Evolutionary conservation across 2,113 vertebrate species (phyloP).

Genomic region (Odontesthes bonariensis): DNA sequence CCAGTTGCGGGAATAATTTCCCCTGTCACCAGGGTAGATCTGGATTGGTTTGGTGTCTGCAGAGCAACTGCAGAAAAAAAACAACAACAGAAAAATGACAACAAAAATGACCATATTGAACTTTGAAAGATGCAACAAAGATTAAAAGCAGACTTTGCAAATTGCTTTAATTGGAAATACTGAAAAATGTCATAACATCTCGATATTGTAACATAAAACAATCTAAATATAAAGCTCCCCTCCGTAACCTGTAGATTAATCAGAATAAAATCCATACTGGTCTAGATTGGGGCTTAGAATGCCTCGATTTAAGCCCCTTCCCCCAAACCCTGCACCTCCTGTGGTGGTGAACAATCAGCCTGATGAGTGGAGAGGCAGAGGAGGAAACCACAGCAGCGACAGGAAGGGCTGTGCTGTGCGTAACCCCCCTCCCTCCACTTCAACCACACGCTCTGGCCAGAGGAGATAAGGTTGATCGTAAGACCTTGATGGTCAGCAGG

Average conservation of each 20-base stretch:
- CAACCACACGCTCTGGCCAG: constrained; percentile 79
- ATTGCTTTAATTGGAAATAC: constrained; percentile 4
- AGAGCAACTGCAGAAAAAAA: constrained; percentile 62
- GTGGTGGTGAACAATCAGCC: constrained; percentile 84
- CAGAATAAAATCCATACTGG: constrained; percentile 8
- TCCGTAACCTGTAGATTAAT: neutral
- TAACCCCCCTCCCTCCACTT: constrained; percentile 72
- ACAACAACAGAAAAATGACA: constrained; percentile 21
- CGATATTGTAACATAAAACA: neutral
- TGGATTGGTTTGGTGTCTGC: constrained; percentile 9
- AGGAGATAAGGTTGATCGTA: constrained; percentile 86
- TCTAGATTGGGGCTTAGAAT: constrained; percentile 30
- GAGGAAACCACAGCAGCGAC: constrained; percentile 85
- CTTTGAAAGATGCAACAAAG: neutral
- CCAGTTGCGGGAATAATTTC: constrained; percentile 65
- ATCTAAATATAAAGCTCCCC: neutral
- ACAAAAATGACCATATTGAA: constrained; percentile 17
- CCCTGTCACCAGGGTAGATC: constrained; percentile 27
- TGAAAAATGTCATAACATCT: neutral
- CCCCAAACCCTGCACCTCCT: constrained; percentile 38
- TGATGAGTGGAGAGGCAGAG: constrained; percentile 80
- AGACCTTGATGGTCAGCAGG: constrained; percentile 76
- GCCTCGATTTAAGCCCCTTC: constrained; percentile 30
- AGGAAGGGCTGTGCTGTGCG: constrained; percentile 86
- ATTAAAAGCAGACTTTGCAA: neutral